phyloP scores from a whole-genome alignment of 2,113 vertebrate genomes.

The Eptesicus fuscus region DNA sequence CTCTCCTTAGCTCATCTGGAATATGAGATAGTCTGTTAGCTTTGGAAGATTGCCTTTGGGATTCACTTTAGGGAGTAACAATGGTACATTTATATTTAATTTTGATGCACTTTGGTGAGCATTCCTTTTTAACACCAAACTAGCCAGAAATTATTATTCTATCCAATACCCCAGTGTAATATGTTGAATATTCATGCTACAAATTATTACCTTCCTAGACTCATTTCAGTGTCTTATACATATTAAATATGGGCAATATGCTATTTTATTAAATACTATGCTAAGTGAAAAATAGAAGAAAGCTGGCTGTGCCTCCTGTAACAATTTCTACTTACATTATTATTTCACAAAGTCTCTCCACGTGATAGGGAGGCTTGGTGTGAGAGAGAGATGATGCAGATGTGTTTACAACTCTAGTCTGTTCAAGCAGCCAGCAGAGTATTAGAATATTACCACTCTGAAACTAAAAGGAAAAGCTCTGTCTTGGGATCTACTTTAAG shows the following conservation, averaged over 20 bases:
- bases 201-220: not conserved
- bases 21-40: not conserved
- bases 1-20: not conserved
- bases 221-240: not conserved
- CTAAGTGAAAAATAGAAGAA: not conserved
- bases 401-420: constrained; percentile 4
- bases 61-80: not conserved
- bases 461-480: constrained; percentile 58
- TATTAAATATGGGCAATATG: not conserved
- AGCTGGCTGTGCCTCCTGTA: not conserved
- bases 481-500: constrained; percentile 10
- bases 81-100: not conserved
- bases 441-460: constrained; percentile 20
- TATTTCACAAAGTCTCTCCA: constrained; percentile 31
- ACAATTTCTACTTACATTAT: not conserved
- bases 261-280: not conserved
- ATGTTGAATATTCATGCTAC: not conserved
- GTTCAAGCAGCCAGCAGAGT: not conserved
- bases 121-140: not conserved
- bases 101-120: not conserved
- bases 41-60: not conserved
- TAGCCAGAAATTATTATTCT: not conserved
- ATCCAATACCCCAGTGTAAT: not conserved
- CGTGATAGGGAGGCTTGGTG: not conserved
- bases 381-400: not conserved